Evolutionary conservation across 2,797 vertebrate genomes (phyloP).

Genomic region (Gobio occitaniae): DNA sequence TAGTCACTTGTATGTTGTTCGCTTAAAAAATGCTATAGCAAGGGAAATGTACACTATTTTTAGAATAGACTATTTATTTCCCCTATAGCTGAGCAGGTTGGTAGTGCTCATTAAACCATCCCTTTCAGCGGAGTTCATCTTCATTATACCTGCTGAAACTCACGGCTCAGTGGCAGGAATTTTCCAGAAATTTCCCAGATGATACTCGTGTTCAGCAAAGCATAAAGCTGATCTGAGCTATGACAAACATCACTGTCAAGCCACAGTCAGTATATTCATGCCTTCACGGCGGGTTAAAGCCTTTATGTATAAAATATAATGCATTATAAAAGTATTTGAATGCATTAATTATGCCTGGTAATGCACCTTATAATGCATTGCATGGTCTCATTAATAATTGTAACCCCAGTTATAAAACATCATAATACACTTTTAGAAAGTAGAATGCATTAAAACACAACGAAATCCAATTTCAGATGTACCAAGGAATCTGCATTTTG

Average conservation of each 20-base stretch:
- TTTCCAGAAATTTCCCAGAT: constrained; percentile 29
- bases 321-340: too few species aligned
- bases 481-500: too few species aligned
- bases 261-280: neutral
- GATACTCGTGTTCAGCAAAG: neutral
- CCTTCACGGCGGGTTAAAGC: neutral
- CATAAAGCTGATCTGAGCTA: neutral
- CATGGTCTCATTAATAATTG: too few species aligned
- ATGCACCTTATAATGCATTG: too few species aligned
- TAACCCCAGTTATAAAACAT: too few species aligned
- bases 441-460: too few species aligned
- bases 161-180: neutral
- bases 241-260: neutral
- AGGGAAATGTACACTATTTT: constrained; percentile 39
- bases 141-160: constrained; percentile 22
- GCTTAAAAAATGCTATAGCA: constrained; percentile 14
- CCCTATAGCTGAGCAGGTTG: constrained; percentile 21
- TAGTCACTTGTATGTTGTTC: neutral
- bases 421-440: too few species aligned
- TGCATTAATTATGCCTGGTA: too few species aligned
- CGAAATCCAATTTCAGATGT: too few species aligned
- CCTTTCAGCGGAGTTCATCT: neutral
- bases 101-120: constrained; percentile 16
- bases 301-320: too few species aligned
- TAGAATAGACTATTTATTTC: constrained; percentile 15